phyloP scores from a whole-genome alignment of 2,113 vertebrate species.

The Neogobius melanostomus region DNA sequence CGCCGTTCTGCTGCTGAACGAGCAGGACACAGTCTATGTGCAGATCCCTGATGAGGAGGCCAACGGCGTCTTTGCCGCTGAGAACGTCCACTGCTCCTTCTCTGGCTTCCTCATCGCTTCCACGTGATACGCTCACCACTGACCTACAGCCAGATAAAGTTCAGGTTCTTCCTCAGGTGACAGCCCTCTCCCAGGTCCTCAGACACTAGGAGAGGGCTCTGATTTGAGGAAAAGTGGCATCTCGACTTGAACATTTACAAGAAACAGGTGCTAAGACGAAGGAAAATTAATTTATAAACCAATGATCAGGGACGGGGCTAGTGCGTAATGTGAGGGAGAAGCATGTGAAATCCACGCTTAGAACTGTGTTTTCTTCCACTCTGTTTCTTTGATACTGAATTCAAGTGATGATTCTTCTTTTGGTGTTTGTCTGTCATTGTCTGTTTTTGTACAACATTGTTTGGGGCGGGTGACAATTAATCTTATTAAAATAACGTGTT shows the following conservation, averaged over 20 bases:
- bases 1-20: constrained; percentile 86
- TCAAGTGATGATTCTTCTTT: constrained; percentile 65
- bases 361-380: constrained; percentile 67
- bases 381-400: constrained; percentile 67
- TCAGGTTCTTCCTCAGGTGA: constrained; percentile 75
- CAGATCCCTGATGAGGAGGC: constrained; percentile 93
- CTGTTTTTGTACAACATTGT: constrained; percentile 69
- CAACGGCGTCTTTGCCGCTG: constrained; percentile 92
- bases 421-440: constrained; percentile 65
- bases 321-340: constrained; percentile 69
- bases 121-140: constrained; percentile 80
- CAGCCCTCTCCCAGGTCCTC: constrained; percentile 68
- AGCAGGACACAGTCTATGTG: constrained; percentile 93
- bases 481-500: constrained; percentile 69
- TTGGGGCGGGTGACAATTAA: constrained; percentile 64
- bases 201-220: constrained; percentile 67
- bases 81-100: constrained; percentile 96
- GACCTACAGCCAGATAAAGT: constrained; percentile 65
- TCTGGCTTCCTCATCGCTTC: constrained; percentile 94
- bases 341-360: constrained; percentile 74
- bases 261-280: constrained; percentile 77
- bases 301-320: constrained; percentile 76
- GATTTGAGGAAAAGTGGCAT: constrained; percentile 76
- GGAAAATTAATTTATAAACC: constrained; percentile 78
- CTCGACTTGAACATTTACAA: constrained; percentile 76